A percentile compares a stretch with the other conserved stretches of the same genome.
phyloP scores from a whole-genome alignment of 2,113 vertebrate species.

The Rhombomys opimus region DNA sequence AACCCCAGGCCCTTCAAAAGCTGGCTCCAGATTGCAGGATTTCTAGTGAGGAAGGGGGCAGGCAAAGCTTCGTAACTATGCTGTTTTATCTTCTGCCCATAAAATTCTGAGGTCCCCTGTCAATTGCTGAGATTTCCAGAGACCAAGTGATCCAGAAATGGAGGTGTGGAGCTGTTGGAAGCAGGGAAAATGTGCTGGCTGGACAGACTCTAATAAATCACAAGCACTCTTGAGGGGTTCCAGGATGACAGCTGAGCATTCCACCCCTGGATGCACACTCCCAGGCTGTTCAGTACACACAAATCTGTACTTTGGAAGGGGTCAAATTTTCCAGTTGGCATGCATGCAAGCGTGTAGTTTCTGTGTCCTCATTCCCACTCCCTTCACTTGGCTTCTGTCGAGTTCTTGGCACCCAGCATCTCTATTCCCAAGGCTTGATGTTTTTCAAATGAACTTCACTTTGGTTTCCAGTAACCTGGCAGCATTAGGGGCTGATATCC shows the following conservation, averaged over 20 bases:
- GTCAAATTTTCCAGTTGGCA: slow-evolving; percentile 1
- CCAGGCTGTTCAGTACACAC: neutral
- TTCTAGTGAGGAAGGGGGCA: slow-evolving; percentile 24
- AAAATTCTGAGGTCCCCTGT: slow-evolving; percentile 68
- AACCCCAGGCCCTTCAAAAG: slow-evolving; percentile 29
- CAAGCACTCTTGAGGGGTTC: accelerated
- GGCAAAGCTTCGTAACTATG: neutral
- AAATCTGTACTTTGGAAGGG: slow-evolving; percentile 29
- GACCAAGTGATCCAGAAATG: slow-evolving; percentile 46
- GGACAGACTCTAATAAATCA: slow-evolving; percentile 3
- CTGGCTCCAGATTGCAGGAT: slow-evolving; percentile 13
- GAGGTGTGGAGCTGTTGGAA: slow-evolving; percentile 19
- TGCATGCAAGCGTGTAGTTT: neutral
- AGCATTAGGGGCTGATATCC: neutral
- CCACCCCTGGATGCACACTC: neutral
- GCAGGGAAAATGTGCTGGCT: slow-evolving; percentile 37
- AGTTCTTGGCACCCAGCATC: slow-evolving; percentile 52
- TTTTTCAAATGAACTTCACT: slow-evolving; percentile 41
- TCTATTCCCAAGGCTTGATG: neutral
- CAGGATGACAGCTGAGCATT: neutral
- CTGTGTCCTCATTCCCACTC: slow-evolving; percentile 33
- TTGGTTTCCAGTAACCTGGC: slow-evolving; percentile 49
- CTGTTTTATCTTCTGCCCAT: slow-evolving; percentile 51
- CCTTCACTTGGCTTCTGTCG: slow-evolving; percentile 19
- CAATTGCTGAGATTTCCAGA: slow-evolving; percentile 58